Conservation (phyloP, 2,888 invertebrate genomes). For the Calephelis perditalis region DNA sequence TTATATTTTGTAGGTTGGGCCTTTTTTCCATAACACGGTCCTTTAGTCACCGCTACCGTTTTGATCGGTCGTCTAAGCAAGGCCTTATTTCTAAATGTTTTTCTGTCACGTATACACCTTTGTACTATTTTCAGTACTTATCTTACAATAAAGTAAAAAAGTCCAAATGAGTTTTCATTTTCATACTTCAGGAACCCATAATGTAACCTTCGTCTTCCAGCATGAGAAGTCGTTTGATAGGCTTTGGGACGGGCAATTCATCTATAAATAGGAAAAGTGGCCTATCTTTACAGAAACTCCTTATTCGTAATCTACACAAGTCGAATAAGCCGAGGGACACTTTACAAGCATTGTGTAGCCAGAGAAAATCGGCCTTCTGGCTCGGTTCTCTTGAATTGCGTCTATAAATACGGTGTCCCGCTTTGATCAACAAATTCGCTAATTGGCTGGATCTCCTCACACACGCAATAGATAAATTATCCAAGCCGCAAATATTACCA, state of each 20-base stretch:
- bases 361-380: slow-evolving; percentile 46
- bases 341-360: slow-evolving; percentile 58
- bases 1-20: too few species aligned
- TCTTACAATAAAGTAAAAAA: slow-evolving; percentile 30
- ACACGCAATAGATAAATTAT: slow-evolving; percentile 76
- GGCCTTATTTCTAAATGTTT: slow-evolving; percentile 32
- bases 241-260: slow-evolving; percentile 73
- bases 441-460: slow-evolving; percentile 47
- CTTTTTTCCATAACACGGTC: too few species aligned
- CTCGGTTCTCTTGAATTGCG: slow-evolving; percentile 34
- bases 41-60: too few species aligned
- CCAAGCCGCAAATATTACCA: slow-evolving; percentile 75
- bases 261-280: slow-evolving; percentile 54
- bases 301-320: slow-evolving; percentile 76
- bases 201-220: slow-evolving; percentile 64
- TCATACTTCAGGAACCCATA: slow-evolving; percentile 8
- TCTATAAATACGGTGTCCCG: slow-evolving; percentile 49
- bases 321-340: slow-evolving; percentile 75
- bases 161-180: slow-evolving; percentile 14
- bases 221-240: slow-evolving; percentile 76
- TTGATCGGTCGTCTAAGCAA: slow-evolving; percentile 10
- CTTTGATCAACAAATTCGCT: slow-evolving; percentile 58
- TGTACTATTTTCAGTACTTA: slow-evolving; percentile 41
- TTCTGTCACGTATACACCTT: slow-evolving; percentile 50
- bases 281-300: slow-evolving; percentile 44